Base-by-base conservation (phyloP, 2,888 invertebrate species). In the Sarcophaga carnaria region DNA sequence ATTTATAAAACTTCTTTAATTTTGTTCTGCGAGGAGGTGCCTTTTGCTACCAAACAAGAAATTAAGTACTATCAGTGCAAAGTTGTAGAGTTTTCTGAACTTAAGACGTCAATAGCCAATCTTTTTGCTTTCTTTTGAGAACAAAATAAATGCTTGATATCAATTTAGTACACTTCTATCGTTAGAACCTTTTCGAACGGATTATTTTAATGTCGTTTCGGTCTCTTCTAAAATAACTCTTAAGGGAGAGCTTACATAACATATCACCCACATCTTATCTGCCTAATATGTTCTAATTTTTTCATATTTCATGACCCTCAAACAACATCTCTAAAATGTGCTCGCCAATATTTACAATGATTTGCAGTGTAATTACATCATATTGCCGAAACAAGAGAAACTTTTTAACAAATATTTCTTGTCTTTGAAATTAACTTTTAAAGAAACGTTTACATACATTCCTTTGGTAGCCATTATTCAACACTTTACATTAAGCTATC, bases 241-340 rank as follows among this genome's bases (percentile, higher is more conserved):
- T 22, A 22, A 22, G 22, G 22, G 22, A 22, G 22, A 22, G 22
- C 22, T 22, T 22, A 37, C 89, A 90, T 17, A 92, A 92, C 47
- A 86, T 92, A 22, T 90, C 91, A 1, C 93, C 93, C 0, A 54
- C 91, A 1, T 91, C 93, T 0, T 92, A 90, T 72, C 89, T 91
- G 66, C 92, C 93, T 0, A 66, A 72, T 17, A 22, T 80, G n/a
- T 54, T 64, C 0, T 37, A 60, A 0, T n/a, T 67, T 80, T n/a
- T 47, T 45, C 90, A 0, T 90, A 92, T 88, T 89, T 85, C n/a
- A 94, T 94, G 94, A 91, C 12, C 3, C 92, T 92, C 25, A 17
- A 66, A 17, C 90, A 94, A 85, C 6, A 6, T 47, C 72, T 92
- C 0, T n/a, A 85, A 17, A 94, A 94, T 86, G 88, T 92, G 5